Evolutionary conservation across 2,888 invertebrate genomes (phyloP).

Genomic region (Cremastinae sp.): DNA sequence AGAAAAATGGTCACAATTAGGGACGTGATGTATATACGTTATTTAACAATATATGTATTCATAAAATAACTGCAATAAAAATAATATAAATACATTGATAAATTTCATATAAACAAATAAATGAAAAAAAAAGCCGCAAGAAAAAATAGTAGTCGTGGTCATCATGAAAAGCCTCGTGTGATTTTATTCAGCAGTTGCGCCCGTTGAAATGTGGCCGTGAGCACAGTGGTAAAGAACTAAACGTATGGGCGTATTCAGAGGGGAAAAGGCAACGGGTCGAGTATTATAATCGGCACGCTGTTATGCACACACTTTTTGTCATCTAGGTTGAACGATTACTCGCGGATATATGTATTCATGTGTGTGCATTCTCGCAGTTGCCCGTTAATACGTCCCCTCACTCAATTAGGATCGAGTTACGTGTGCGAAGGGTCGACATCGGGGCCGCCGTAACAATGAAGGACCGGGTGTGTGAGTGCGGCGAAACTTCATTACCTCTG

Average conservation of each 20-base stretch:
- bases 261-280: constrained; percentile 28
- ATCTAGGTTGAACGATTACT: constrained; percentile 41
- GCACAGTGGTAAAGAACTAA: background rate
- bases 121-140: too few species aligned
- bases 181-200: constrained; percentile 28
- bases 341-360: too few species aligned
- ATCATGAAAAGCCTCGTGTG: constrained; percentile 15
- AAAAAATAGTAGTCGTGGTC: too few species aligned
- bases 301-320: constrained; percentile 44
- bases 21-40: too few species aligned
- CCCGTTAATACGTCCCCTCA: constrained; percentile 34
- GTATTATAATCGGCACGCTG: constrained; percentile 30
- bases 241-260: background rate
- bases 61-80: too few species aligned
- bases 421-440: constrained; percentile 18
- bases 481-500: background rate
- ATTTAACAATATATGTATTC: too few species aligned
- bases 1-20: constrained; percentile 19
- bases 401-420: constrained; percentile 56
- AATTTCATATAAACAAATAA: too few species aligned
- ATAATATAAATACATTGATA: too few species aligned
- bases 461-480: background rate
- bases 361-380: background rate
- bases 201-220: constrained; percentile 14
- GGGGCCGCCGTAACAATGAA: background rate